These are phyloP conservation scores for Progne subis DNA, from an alignment of 2,113 vertebrate genomes.

Conservation along the genomic window DNA sequence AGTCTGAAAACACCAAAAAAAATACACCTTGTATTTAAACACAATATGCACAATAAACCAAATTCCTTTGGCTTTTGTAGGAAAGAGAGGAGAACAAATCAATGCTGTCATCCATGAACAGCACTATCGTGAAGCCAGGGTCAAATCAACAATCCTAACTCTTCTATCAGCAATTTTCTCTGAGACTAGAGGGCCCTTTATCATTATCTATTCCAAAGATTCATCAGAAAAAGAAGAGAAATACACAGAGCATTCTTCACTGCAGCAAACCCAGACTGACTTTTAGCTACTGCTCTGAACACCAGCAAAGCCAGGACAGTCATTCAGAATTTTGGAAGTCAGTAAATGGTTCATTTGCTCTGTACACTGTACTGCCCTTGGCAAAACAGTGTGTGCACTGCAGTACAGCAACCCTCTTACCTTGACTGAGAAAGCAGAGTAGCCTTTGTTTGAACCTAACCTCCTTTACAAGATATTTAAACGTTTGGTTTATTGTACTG, in stretches of 20 bases:
- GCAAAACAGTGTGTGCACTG: background rate
- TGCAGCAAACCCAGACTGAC: background rate
- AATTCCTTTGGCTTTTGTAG: background rate
- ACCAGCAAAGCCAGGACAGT: background rate
- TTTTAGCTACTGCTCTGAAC: background rate
- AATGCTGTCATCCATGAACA: background rate
- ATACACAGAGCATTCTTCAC: background rate
- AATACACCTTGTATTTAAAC: background rate
- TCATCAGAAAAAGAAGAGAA: background rate
- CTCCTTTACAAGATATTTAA: background rate
- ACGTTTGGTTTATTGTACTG: background rate
- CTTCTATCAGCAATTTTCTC: background rate
- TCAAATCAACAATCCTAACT: background rate
- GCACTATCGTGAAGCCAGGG: background rate
- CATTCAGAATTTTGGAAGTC: background rate
- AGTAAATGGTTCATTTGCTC: background rate
- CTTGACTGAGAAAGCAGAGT: background rate
- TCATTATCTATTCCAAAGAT: background rate
- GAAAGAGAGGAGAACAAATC: background rate
- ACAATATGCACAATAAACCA: background rate
- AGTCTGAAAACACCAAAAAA: background rate
- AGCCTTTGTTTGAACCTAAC: background rate
- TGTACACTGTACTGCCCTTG: background rate
- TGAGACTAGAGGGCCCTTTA: background rate
- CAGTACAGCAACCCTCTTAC: background rate